Conservation (phyloP, 1,140 invertebrate species). For the Gonatopus flavifemur region DNA sequence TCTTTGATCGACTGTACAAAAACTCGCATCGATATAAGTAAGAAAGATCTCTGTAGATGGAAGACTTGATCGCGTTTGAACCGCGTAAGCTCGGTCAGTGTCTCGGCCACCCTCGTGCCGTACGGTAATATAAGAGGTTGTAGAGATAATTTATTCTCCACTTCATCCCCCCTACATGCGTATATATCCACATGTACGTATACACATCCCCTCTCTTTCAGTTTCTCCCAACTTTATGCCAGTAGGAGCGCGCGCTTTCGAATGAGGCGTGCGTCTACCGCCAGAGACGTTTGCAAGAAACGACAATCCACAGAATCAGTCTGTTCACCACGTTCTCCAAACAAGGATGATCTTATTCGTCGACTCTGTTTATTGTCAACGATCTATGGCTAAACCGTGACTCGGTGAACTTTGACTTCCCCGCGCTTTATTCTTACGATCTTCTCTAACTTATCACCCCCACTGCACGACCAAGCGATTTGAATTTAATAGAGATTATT, state of each 20-base stretch:
- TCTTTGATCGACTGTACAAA: no score
- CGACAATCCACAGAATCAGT: constrained; percentile 24
- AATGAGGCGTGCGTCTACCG: constrained; percentile 27
- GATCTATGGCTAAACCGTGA: no score
- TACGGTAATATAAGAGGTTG: constrained; percentile 24
- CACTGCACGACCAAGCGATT: no score
- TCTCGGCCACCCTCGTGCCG: constrained; percentile 34
- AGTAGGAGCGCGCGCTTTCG: constrained; percentile 37
- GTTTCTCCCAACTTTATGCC: constrained; percentile 28
- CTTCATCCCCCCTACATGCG: constrained; percentile 28
- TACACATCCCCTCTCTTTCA: constrained; percentile 8
- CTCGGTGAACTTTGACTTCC: constrained; percentile 9
- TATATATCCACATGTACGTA: neutral
- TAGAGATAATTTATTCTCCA: constrained; percentile 24
- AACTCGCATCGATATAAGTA: no score
- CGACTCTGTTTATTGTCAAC: constrained; percentile 8
- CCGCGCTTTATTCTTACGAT: neutral
- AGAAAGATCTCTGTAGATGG: no score
- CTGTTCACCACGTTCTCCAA: constrained; percentile 35
- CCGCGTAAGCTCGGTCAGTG: constrained; percentile 33
- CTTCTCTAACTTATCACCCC: no score
- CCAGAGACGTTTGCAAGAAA: no score
- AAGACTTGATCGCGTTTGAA: constrained; percentile 7
- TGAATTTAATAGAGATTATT: no score
- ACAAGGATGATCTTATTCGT: constrained; percentile 25